These are phyloP conservation scores for Rhingia campestris DNA, from an alignment of 2,888 invertebrate genomes.

Conservation along the genomic window DNA sequence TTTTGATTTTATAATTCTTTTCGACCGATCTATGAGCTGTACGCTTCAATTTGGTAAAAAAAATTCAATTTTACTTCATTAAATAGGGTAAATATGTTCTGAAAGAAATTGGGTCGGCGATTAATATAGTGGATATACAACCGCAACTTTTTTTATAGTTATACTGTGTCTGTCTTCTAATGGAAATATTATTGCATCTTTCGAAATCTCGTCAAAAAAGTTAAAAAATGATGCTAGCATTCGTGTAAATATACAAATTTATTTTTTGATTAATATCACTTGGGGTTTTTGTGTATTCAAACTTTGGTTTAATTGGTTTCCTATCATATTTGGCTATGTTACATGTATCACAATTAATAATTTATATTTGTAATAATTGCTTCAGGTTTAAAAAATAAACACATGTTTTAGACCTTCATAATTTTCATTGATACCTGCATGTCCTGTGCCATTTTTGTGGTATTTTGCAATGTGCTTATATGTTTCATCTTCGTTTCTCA, in stretches of 20 bases:
- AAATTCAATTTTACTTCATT: no score
- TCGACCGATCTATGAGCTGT: no score
- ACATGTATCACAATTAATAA: slow-evolving; percentile 44
- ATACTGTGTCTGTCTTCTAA: slow-evolving; percentile 18
- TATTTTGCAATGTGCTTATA: slow-evolving; percentile 12
- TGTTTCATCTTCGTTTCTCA: no score
- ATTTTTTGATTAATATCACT: slow-evolving; percentile 17
- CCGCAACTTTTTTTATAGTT: slow-evolving; percentile 9
- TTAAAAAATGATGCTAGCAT: slow-evolving; percentile 37
- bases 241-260: slow-evolving; percentile 25
- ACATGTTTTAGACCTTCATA: slow-evolving; percentile 12
- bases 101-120: no score
- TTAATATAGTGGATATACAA: no score
- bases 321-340: slow-evolving; percentile 42
- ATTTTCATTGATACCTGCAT: slow-evolving; percentile 9
- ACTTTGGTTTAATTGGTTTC: slow-evolving; percentile 46
- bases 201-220: slow-evolving; percentile 32
- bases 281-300: slow-evolving; percentile 52
- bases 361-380: slow-evolving; percentile 11
- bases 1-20: no score
- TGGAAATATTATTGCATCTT: slow-evolving; percentile 18
- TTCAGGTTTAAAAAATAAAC: neutral
- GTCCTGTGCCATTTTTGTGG: slow-evolving; percentile 23
- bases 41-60: no score
- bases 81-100: no score